A percentile compares a stretch with the other conserved stretches of the same genome.
phyloP scores from a whole-genome alignment of 1,140 invertebrate species.

The Drosophila busckii region DNA sequence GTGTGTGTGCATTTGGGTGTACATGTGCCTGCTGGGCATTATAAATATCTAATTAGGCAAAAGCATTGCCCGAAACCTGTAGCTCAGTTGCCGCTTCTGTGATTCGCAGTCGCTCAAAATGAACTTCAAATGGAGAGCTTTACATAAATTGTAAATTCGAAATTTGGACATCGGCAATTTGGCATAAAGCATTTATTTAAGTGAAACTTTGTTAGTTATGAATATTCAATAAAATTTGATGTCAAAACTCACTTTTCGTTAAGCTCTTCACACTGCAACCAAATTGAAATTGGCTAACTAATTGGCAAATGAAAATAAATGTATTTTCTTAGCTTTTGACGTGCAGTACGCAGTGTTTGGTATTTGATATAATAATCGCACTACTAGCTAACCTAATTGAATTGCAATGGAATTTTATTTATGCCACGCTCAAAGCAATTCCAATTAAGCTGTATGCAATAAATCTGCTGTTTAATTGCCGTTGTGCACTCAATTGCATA shows the following conservation, averaged over 20 bases:
- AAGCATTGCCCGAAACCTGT: conserved; percentile 11
- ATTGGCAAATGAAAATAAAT: neutral
- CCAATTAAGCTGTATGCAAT: conserved; percentile 19
- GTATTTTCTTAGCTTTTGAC: conserved; percentile 19
- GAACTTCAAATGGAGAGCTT: neutral
- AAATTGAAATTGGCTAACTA: no score
- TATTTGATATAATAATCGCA: conserved; percentile 44
- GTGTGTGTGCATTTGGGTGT: neutral
- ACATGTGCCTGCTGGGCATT: conserved; percentile 34
- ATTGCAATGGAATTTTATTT: conserved; percentile 40
- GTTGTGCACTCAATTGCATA: neutral
- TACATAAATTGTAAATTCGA: conserved; percentile 6
- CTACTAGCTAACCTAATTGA: conserved; percentile 45
- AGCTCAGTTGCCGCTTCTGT: conserved; percentile 5
- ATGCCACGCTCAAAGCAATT: conserved; percentile 38
- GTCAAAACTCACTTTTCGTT: no score
- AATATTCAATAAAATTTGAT: no score
- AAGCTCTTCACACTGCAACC: no score
- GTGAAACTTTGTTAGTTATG: neutral
- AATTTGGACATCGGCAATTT: no score
- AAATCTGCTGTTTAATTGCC: conserved; percentile 12
- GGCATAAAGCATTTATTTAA: no score
- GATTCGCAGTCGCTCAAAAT: conserved; percentile 5
- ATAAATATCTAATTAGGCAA: conserved; percentile 66
- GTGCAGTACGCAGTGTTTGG: no score